Percentiles rank a stretch among this genome's conserved stretches.
phyloP scores from a whole-genome alignment of 2,797 vertebrate genomes.

The Coracias cyanogaster region DNA sequence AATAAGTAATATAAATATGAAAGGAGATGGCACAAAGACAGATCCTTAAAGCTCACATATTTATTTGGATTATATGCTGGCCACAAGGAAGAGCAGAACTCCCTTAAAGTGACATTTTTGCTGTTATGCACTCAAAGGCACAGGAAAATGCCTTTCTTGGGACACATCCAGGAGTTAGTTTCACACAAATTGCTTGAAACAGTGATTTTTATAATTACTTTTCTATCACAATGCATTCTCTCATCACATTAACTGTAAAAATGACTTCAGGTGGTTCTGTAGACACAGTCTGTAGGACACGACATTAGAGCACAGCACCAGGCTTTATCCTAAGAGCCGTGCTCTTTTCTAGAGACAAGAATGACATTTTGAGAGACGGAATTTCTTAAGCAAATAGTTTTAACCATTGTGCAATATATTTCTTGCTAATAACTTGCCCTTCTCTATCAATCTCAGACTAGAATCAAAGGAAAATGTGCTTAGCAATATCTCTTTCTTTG shows the following conservation, averaged over 20 bases:
- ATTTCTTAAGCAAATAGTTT: conserved; percentile 49
- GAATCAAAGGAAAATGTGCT: neutral
- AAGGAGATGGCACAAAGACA: conserved; percentile 6
- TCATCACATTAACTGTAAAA: neutral
- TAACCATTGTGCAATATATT: neutral
- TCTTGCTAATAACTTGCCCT: neutral
- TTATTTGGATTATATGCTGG: conserved; percentile 65
- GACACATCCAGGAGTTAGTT: neutral
- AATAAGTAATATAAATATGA: conserved; percentile 1
- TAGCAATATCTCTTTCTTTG: neutral
- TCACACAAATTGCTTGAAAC: conserved; percentile 8
- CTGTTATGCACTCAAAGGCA: conserved; percentile 30
- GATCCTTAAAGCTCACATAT: conserved; percentile 15
- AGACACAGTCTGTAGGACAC: neutral
- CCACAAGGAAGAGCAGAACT: conserved; percentile 45
- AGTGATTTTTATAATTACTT: conserved; percentile 31
- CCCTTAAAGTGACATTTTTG: conserved; percentile 21
- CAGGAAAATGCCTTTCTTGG: conserved; percentile 10
- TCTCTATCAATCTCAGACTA: neutral
- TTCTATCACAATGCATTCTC: neutral
- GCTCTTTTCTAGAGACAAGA: conserved; percentile 27
- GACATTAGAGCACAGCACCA: conserved; percentile 9
- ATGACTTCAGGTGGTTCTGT: neutral
- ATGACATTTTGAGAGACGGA: neutral
- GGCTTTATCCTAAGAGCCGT: neutral